phyloP scores from a whole-genome alignment of 2,888 invertebrate genomes.

The Fragum sueziense region DNA sequence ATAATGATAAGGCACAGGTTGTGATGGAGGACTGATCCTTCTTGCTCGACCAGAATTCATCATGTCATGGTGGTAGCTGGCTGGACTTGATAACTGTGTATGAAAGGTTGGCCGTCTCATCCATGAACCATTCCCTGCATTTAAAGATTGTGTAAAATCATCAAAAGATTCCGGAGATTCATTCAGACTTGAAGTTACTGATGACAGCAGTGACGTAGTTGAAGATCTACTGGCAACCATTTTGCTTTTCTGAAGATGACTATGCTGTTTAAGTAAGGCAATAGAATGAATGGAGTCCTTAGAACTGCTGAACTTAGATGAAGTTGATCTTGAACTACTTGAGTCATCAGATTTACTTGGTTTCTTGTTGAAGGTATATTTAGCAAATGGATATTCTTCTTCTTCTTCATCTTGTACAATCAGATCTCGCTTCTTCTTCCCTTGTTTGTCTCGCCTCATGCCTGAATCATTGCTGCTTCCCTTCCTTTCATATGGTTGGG shows the following conservation, averaged over 20 bases:
- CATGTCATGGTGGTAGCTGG: not conserved
- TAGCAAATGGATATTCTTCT: conserved; percentile 69
- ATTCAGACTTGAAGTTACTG: conserved; percentile 42
- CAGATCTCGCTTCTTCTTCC: conserved; percentile 58
- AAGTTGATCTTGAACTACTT: conserved; percentile 27
- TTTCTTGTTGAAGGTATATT: conserved; percentile 68
- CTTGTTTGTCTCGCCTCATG: conserved; percentile 34
- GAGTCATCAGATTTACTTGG: conserved; percentile 15
- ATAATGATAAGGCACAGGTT: not conserved
- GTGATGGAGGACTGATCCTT: not conserved
- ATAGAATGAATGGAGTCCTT: conserved; percentile 50
- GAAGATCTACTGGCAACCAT: conserved; percentile 28
- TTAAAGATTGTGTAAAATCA: not conserved
- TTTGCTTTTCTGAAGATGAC: conserved; percentile 24
- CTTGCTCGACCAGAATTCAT: not conserved
- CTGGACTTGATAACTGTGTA: conserved; percentile 18
- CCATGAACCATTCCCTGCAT: not conserved
- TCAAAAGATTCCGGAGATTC: conserved; percentile 16
- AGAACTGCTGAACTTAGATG: conserved; percentile 40
- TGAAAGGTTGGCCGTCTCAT: not conserved
- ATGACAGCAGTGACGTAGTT: conserved; percentile 49
- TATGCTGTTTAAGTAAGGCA: conserved; percentile 49
- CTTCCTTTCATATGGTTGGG: not conserved
- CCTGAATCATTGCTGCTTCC: not conserved
- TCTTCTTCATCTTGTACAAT: conserved; percentile 74